A percentile compares a stretch with the other conserved stretches of the same genome.
These are phyloP conservation scores for Euwallacea similis DNA, from an alignment of 1,140 invertebrate genomes.

Conservation along the genomic window DNA sequence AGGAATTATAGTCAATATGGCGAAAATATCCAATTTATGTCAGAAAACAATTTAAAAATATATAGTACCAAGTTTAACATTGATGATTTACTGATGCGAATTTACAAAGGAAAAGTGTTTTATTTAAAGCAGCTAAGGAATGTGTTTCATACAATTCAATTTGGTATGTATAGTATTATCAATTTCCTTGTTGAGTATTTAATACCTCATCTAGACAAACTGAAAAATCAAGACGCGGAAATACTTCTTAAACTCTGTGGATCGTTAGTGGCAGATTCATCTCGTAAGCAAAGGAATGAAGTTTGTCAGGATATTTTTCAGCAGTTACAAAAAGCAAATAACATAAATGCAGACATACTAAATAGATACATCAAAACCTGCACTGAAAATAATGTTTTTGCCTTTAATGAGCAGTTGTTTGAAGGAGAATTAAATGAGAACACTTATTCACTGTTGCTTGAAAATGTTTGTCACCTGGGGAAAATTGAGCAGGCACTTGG, in stretches of 20 bases:
- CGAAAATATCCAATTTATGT: too few species aligned
- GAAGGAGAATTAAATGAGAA: conserved; percentile 53
- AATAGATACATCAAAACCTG: conserved; percentile 48
- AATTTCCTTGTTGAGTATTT: not conserved
- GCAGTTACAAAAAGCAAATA: conserved; percentile 11
- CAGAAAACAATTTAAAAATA: too few species aligned
- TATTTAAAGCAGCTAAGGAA: conserved; percentile 30
- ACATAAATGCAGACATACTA: conserved; percentile 35
- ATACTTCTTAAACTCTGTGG: conserved; percentile 29
- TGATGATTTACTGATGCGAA: conserved; percentile 14
- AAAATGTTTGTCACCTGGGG: conserved; percentile 59
- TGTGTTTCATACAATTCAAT: conserved; percentile 28
- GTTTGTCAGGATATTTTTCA: conserved; percentile 29
- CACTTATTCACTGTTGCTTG: conserved; percentile 58
- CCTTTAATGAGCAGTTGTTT: conserved; percentile 44
- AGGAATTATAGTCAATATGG: too few species aligned
- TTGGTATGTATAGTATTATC: conserved; percentile 17
- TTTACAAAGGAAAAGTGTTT: conserved; percentile 26
- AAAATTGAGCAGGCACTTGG: conserved; percentile 62
- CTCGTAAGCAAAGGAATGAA: conserved; percentile 16
- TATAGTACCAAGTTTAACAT: conserved; percentile 4
- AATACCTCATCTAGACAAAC: conserved; percentile 22
- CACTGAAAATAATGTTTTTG: conserved; percentile 44
- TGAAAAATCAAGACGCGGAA: conserved; percentile 22
- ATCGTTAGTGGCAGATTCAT: conserved; percentile 13